Conservation (phyloP, 2,888 invertebrate species). For the Keiferia lycopersicella region DNA sequence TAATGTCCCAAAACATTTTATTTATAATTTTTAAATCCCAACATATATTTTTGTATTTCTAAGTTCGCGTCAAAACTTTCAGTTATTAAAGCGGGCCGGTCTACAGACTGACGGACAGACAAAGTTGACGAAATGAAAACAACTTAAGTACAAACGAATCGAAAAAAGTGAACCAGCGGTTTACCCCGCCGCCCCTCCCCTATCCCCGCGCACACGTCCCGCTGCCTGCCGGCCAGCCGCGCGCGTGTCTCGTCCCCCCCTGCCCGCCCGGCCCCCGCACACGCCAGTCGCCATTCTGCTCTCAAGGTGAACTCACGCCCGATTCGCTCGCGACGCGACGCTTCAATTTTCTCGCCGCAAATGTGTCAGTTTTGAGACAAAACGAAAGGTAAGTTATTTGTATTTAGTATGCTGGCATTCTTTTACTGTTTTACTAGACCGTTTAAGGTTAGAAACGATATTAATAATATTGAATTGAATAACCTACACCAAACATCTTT, state of each 20-base stretch:
- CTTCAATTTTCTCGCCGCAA: not conserved
- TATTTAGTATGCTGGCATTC: not conserved
- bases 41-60: too few species aligned
- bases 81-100: too few species aligned
- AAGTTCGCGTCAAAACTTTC: too few species aligned
- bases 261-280: not conserved
- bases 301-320: constrained; percentile 3
- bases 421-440: too few species aligned
- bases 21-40: too few species aligned
- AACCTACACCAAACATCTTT: too few species aligned
- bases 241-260: not conserved
- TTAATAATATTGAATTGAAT: too few species aligned
- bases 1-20: too few species aligned
- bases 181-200: not conserved
- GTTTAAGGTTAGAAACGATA: too few species aligned
- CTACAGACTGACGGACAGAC: too few species aligned
- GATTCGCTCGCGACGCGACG: not conserved
- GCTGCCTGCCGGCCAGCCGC: not conserved
- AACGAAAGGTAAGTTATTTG: constrained; percentile 8
- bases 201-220: not conserved
- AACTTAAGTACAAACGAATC: not conserved
- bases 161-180: not conserved
- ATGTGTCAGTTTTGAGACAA: not conserved
- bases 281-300: not conserved
- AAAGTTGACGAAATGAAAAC: too few species aligned